phyloP scores from a whole-genome alignment of 2,113 vertebrate species.

The Ochotona princeps region DNA sequence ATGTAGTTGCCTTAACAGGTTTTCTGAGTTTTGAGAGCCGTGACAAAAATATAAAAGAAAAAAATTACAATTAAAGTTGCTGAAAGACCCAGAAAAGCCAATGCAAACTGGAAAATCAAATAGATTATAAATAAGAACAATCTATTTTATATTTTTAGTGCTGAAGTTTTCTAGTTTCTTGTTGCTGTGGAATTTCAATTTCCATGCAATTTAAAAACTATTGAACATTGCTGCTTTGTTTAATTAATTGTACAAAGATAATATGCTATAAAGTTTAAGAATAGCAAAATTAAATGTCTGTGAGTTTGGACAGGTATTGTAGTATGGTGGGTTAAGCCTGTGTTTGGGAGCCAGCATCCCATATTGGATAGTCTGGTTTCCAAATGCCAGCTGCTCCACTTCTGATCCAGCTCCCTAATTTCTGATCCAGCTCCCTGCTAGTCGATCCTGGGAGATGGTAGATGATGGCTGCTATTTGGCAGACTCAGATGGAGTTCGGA shows the following conservation, averaged over 20 bases:
- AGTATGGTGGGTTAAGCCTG: too few relatives aligned
- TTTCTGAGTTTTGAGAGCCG: conserved; percentile 71
- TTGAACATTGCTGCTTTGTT: conserved; percentile 44
- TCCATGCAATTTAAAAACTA: conserved; percentile 27
- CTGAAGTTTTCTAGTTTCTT: conserved; percentile 22
- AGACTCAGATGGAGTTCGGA: too few relatives aligned
- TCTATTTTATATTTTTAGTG: neutral
- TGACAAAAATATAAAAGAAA: conserved; percentile 75
- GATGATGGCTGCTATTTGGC: too few relatives aligned
- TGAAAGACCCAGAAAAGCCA: conserved; percentile 59
- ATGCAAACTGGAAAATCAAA: conserved; percentile 58
- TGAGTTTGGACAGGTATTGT: too few relatives aligned
- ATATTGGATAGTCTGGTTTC: too few relatives aligned
- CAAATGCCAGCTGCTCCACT: too few relatives aligned
- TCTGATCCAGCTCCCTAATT: too few relatives aligned
- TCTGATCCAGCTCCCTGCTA: too few relatives aligned
- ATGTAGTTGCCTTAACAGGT: conserved; percentile 77
- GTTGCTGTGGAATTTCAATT: conserved; percentile 16
- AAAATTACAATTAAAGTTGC: conserved; percentile 66
- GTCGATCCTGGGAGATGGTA: too few relatives aligned
- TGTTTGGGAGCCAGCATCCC: too few relatives aligned
- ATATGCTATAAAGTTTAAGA: conserved; percentile 42
- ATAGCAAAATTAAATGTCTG: neutral
- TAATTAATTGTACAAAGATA: conserved; percentile 42
- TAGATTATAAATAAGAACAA: conserved; percentile 40